Evolutionary conservation across 2,797 vertebrate genomes (phyloP), one percentile per base, ranked within the genome.

Genomic region (Sebastes umbrosus): DNA sequence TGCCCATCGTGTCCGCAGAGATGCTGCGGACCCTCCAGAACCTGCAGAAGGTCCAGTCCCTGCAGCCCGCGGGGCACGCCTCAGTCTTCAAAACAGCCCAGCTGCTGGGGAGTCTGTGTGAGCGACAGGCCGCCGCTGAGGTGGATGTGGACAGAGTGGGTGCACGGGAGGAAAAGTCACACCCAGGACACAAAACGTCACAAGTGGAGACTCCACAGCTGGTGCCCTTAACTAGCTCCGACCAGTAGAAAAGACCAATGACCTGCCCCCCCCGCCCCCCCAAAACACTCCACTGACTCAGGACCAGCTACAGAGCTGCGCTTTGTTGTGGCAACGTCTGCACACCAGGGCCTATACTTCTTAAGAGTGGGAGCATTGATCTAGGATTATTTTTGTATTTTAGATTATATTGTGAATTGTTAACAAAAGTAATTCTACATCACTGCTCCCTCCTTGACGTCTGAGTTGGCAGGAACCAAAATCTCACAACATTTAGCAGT

Each of bases 51-150:
- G 90, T 97, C 11, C 97, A 96, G 90, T 91, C 97, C 31, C 88
- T 96, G 64, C 94, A 96, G 80, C 93, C 95, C 0, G 80, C 96
- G 0, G 95, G 97, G 60, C 96, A 97, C 13, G 95, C 96, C 13
- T 98, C 97, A 1, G 97, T 99, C 91, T 99, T 97, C 93, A 96
- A 96, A 92, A 99, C 98, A 25, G 97, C 98, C 86, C 98, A 98
- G 18, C 95, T 99, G 76, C 96, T 99, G 88, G 95, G 95, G 29
- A 95, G 91, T 55, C 89, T 96, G 72, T 95, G 97, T 34, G 96
- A 97, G 18, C 93, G 95, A 24, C 97, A 97, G 81, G 88, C 95
- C 27, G 87, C 96, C 3, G 67, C 94, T 0, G 96, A 82, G 62
- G 75, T 54, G 25, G 24, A 52, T 11, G 69, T 69, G 6, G 88